Conservation (phyloP, 2,888 invertebrate species). For the Caenorhabditis sp. region DNA sequence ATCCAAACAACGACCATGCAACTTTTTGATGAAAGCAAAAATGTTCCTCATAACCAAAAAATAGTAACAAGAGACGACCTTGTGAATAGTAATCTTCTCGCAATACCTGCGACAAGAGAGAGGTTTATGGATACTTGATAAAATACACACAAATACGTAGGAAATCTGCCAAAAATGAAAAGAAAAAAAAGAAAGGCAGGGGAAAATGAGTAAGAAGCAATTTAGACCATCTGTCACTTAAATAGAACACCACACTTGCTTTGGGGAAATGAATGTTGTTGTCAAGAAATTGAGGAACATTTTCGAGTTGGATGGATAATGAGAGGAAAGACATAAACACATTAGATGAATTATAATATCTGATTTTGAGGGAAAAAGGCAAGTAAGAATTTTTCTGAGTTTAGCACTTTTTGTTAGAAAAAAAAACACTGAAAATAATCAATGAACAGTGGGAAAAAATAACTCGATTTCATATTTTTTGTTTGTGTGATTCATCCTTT, state of each 20-base stretch:
- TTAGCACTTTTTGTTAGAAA: no score
- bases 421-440: no score
- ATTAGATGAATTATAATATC: not conserved
- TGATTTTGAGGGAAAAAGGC: no score
- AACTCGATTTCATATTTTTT: no score
- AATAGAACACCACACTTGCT: not conserved
- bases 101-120: not conserved
- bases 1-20: no score
- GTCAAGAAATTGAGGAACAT: slow-evolving; percentile 12
- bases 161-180: not conserved
- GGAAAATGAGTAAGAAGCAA: slow-evolving; percentile 30
- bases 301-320: slow-evolving; percentile 18
- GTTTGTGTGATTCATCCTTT: no score
- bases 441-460: no score
- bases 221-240: slow-evolving; percentile 43
- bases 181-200: not conserved
- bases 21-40: not conserved
- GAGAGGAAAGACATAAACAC: slow-evolving; percentile 3
- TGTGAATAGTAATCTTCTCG: no score
- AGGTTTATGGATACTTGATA: not conserved
- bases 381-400: no score
- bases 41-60: not conserved
- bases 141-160: not conserved
- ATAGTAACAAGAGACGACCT: no score
- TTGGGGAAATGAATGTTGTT: not conserved